Percentiles rank a stretch among this genome's conserved stretches.
Conservation (phyloP, 2,113 vertebrate species). For the Myotis lucifugus region DNA sequence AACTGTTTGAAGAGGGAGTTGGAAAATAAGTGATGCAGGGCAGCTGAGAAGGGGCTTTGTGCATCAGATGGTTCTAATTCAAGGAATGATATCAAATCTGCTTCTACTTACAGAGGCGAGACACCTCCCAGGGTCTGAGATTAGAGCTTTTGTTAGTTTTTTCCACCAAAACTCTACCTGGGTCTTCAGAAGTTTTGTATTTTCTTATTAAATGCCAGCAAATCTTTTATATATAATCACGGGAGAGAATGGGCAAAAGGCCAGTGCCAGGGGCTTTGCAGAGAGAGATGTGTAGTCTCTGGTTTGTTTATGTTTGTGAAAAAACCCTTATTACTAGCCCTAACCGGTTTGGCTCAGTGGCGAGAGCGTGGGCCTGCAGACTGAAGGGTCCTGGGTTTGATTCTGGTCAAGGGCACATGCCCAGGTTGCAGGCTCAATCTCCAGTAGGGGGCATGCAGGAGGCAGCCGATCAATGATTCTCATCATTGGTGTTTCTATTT, state of each 20-base stretch:
- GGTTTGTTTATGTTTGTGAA: conserved; percentile 10
- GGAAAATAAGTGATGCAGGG: conserved; percentile 56
- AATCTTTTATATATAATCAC: background rate
- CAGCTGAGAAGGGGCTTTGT: conserved; percentile 43
- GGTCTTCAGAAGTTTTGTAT: conserved; percentile 40
- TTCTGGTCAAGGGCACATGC: too few relatives aligned
- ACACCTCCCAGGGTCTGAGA: conserved; percentile 72
- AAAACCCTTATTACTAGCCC: background rate
- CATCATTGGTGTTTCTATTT: too few relatives aligned
- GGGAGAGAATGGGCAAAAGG: background rate
- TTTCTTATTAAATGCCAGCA: conserved; percentile 38
- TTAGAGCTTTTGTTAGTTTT: conserved; percentile 61
- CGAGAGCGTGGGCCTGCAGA: too few relatives aligned
- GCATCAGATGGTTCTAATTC: conserved; percentile 76
- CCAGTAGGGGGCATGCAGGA: too few relatives aligned
- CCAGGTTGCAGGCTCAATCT: too few relatives aligned
- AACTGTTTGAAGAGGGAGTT: conserved; percentile 62
- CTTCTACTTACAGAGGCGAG: conserved; percentile 66
- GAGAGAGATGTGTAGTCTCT: background rate
- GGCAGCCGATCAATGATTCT: too few relatives aligned
- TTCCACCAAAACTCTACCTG: conserved; percentile 63
- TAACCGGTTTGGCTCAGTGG: too few relatives aligned
- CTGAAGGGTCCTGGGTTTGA: too few relatives aligned
- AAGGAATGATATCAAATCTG: conserved; percentile 68
- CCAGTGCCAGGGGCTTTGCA: background rate